Evolutionary conservation across 1,140 invertebrate species (phyloP), one percentile per base, ranked within the genome.

Genomic region (Anoplophora glabripennis): DNA sequence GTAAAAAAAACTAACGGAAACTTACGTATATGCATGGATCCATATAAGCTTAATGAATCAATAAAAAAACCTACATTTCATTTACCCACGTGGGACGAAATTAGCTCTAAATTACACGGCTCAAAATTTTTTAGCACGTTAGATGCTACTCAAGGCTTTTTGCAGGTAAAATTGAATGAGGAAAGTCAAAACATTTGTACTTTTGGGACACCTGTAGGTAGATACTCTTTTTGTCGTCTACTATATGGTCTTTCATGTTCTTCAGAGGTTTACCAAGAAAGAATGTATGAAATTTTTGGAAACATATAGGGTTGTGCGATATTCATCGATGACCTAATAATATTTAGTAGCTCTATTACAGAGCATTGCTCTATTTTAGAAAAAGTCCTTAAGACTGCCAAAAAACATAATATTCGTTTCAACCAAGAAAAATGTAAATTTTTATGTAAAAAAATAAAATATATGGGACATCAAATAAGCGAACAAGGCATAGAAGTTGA

Each of bases 141-240:
- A 18, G 78, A 81, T 67, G 68, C 70, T 3, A 72, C 64, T 55
- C 64, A 53, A 45, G 72, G 75, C 10, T 80, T 78, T 67, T 78
- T 73, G 71, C 73, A 78, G 55, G 67, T 80, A 34, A 63, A 67
- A 40, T 69, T 82, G 18, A 57, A 64, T 44, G 58, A 76, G 28
- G 61, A 75, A 40, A 74, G 69, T 59, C 65, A 64, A 34, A 56
- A 71, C 47, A 57, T 79, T 4, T 73, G 70, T 15, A 80, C 80
- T 28, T 80, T 80, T 65, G 75, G 63, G 33, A 78, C 78, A 14
- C 76, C 76, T 4, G 79, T 76, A 71, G 78, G 75, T 0, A 59
- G 74, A 47, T 79, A 69, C 62, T 62, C 62, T 47, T 76, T 73
- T 60, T 62, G 59, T 46, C 57, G 77, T 28, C 51, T 77, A 11